Evolutionary conservation across 2,113 vertebrate species (phyloP).

Genomic region (Albula goreensis): DNA sequence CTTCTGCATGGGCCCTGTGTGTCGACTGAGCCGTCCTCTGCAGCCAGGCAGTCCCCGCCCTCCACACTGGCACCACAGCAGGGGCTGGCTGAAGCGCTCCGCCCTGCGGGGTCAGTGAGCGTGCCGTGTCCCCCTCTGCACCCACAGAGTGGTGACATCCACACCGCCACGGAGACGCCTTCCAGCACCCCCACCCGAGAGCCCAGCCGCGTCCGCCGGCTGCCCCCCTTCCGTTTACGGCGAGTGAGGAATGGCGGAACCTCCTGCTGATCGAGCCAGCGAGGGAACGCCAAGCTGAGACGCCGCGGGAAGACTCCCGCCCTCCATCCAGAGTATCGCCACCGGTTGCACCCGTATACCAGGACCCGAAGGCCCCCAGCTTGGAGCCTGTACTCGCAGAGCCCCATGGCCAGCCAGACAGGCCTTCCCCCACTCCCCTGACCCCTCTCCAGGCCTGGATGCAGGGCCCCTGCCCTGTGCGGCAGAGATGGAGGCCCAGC

Average conservation of each 20-base stretch:
- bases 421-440: constrained; percentile 42
- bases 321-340: neutral
- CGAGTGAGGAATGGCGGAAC: neutral
- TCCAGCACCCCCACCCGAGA: neutral
- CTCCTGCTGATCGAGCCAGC: neutral
- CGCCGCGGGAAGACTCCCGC: neutral
- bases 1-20: neutral
- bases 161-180: neutral
- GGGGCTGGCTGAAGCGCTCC: neutral
- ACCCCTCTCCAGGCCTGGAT: constrained; percentile 38
- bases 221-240: neutral
- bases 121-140: neutral
- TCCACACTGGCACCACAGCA: neutral
- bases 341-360: neutral
- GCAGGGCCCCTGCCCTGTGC: neutral
- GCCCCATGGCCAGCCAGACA: neutral
- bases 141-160: neutral
- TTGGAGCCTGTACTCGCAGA: neutral
- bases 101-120: neutral
- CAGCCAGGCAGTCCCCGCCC: neutral
- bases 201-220: neutral
- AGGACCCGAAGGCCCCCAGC: neutral
- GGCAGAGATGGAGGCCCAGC: constrained; percentile 42
- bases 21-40: neutral
- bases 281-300: neutral